Evolutionary conservation across 2,113 vertebrate genomes (phyloP).

Genomic region (Eonycteris spelaea): DNA sequence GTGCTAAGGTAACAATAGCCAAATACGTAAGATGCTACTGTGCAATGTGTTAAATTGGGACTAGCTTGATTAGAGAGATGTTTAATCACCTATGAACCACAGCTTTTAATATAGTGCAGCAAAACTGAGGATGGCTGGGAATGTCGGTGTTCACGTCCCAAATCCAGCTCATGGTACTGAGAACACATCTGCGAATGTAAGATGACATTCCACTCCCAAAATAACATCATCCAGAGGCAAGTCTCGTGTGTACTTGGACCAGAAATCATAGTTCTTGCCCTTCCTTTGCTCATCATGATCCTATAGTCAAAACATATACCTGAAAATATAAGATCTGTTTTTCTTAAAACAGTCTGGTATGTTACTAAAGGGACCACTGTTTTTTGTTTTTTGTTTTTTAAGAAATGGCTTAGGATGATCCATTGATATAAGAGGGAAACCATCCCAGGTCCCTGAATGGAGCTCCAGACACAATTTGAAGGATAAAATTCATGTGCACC

Average conservation of each 20-base stretch:
- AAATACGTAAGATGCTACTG: neutral
- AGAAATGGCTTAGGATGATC: neutral
- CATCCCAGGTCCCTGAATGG: neutral
- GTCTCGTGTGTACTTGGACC: neutral
- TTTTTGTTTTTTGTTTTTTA: no score
- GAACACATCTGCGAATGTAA: neutral
- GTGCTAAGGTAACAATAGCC: neutral
- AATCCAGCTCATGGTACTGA: neutral
- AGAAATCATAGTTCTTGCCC: neutral
- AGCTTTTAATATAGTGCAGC: neutral
- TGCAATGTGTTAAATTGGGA: neutral
- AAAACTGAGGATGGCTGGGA: neutral
- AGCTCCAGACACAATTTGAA: neutral
- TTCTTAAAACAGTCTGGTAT: neutral
- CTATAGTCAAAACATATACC: neutral
- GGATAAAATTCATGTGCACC: neutral
- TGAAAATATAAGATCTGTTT: neutral
- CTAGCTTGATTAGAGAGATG: neutral
- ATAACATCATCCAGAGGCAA: neutral
- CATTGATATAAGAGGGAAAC: neutral
- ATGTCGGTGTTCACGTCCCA: neutral
- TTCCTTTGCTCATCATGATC: neutral
- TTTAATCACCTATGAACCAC: neutral
- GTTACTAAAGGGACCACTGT: neutral
- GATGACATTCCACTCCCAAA: neutral